Evolutionary conservation across 2,888 invertebrate genomes (phyloP).

Genomic region (Eilema caniola): DNA sequence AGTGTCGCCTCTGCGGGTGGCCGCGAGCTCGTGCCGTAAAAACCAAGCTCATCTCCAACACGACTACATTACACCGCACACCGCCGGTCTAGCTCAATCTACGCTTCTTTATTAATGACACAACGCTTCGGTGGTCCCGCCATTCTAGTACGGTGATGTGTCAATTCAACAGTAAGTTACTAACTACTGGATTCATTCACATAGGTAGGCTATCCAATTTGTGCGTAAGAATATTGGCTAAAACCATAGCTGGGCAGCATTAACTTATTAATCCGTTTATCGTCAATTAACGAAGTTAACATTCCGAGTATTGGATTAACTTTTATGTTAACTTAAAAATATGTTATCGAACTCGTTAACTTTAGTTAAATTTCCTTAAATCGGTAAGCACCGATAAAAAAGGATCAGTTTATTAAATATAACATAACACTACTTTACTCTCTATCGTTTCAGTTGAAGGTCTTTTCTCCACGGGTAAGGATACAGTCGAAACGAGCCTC

Average conservation of each 20-base stretch:
- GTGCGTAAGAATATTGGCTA: background rate
- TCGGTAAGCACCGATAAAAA: too few relatives aligned
- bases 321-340: too few relatives aligned
- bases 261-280: too few relatives aligned
- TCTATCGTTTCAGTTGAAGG: too few relatives aligned
- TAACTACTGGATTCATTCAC: conserved; percentile 21
- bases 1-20: conserved; percentile 82
- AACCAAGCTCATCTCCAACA: conserved; percentile 82
- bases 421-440: too few relatives aligned
- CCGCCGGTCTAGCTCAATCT: conserved; percentile 78
- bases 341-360: too few relatives aligned
- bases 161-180: conserved; percentile 31
- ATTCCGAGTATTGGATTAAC: too few relatives aligned
- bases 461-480: too few relatives aligned
- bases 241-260: background rate
- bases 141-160: conserved; percentile 58
- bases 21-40: conserved; percentile 83
- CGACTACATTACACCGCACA: conserved; percentile 69
- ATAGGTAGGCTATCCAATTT: background rate
- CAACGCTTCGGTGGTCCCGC: conserved; percentile 69
- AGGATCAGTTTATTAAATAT: too few relatives aligned
- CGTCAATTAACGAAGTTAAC: too few relatives aligned
- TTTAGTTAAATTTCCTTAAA: too few relatives aligned
- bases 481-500: too few relatives aligned
- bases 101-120: conserved; percentile 80